Evolutionary conservation across 2,888 invertebrate genomes (phyloP), one percentile per base, ranked within the genome.

Genomic region (Dermolepida albohirtum): DNA sequence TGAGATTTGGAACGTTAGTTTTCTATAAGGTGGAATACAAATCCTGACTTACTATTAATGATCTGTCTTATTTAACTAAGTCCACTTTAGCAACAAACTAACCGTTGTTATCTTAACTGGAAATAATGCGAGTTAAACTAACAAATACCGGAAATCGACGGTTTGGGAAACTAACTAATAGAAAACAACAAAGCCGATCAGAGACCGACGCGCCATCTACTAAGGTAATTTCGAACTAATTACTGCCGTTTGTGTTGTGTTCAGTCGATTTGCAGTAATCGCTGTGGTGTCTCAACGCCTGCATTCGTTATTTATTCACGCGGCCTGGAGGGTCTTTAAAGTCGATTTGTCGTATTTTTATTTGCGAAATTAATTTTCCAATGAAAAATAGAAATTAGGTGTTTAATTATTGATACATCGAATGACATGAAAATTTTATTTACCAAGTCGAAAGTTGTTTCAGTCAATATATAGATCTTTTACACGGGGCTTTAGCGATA

Each of bases 141-240:
- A 59, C 59, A 59, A 59, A 59, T 44, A 59, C 29, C 43, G 44
- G 43, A 59, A 59, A 59, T 44, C 59, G 27, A 34, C 34, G 34
- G 34, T 34, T 34, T 34, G 6, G 34, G 6, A 7, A 34, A 34
- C 34, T 34, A 34, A 34, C 34, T 34, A 34, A 34, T 34, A 34
- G 34, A 34, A 34, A 40, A 27, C 27, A 29, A 44, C 59, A 59
- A 59, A 44, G 44, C 29, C 44, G 59, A 59, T 59, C 59, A 14
- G 12, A n/a, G 29, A 43, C 16, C 14, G 44, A 29, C 17, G 29
- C 59, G 59, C 59, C 59, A 59, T 29, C 59, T 14, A 59, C 10
- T 44, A 47, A 44, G 29, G 59, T 44, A 59, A 59, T 59, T 59
- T 27, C 44, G 29, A 59, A 59, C 59, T 59, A 59, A 59, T 59